Conservation (phyloP, 2,888 invertebrate species). For the Nymphalis c-album region DNA sequence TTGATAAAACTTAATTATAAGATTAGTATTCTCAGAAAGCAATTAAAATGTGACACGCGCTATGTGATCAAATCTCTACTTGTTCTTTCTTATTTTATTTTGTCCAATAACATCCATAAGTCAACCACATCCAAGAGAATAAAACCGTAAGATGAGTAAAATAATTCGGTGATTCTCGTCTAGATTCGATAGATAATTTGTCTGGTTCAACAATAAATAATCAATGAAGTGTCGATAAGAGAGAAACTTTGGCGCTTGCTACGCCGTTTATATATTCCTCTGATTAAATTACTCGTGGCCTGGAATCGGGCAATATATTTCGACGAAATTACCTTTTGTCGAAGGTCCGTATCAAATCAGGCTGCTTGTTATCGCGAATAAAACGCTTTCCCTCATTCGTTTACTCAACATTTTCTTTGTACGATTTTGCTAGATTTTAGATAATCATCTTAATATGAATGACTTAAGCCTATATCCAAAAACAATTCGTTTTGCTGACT, state of each 20-base stretch:
- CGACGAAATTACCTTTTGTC: slow-evolving; percentile 24
- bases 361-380: slow-evolving; percentile 29
- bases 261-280: slow-evolving; percentile 14
- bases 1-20: too few species aligned
- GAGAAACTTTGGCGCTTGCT: slow-evolving; percentile 23
- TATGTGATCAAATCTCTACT: too few species aligned
- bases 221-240: slow-evolving; percentile 21
- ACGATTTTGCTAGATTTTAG: not conserved
- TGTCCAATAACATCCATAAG: too few species aligned
- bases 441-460: slow-evolving; percentile 14
- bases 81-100: too few species aligned
- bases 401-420: slow-evolving; percentile 20
- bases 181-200: slow-evolving; percentile 6
- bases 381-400: slow-evolving; percentile 15
- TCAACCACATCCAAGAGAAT: too few species aligned
- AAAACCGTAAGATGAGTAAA: not conserved
- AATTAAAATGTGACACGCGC: too few species aligned
- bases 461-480: not conserved
- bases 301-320: slow-evolving; percentile 29
- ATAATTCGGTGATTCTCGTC: not conserved
- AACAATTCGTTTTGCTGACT: too few species aligned
- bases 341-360: slow-evolving; percentile 26
- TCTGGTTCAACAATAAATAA: slow-evolving; percentile 24
- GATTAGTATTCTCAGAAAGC: too few species aligned
- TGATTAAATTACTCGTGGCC: slow-evolving; percentile 35